Percentiles rank a stretch among this genome's conserved stretches.
Conservation (phyloP, 2,113 vertebrate genomes). For the Thamnophis sirtalis region DNA sequence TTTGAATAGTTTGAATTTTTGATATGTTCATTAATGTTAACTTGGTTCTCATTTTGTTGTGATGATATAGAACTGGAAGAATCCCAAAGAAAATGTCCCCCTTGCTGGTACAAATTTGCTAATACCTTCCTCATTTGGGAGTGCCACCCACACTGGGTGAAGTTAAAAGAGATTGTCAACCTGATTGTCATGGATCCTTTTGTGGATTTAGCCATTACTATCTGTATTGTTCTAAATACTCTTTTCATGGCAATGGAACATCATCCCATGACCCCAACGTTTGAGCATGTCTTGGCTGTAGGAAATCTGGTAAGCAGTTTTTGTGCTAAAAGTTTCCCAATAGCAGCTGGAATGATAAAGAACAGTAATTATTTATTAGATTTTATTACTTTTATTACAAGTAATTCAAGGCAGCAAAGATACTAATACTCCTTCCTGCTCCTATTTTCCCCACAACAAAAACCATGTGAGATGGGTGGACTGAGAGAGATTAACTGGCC, state of each 20-base stretch:
- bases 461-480: not conserved
- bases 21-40: not conserved
- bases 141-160: conserved; percentile 89
- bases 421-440: not conserved
- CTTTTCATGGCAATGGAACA: conserved; percentile 99
- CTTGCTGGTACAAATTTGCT: conserved; percentile 97
- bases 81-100: conserved; percentile 94
- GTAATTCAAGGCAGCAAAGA: not conserved
- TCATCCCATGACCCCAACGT: conserved; percentile 87
- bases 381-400: not conserved
- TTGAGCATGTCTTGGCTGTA: conserved; percentile 79
- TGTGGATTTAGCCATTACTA: conserved; percentile 96
- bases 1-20: not conserved
- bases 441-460: not conserved
- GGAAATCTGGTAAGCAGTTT: conserved; percentile 87
- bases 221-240: conserved; percentile 97
- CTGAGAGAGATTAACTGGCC: not conserved
- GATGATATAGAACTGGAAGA: conserved; percentile 85
- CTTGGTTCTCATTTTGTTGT: conserved; percentile 16
- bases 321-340: not conserved
- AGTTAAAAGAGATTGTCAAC: conserved; percentile 90
- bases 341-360: not conserved
- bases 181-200: conserved; percentile 98
- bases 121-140: conserved; percentile 96
- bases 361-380: not conserved